Base-by-base conservation (phyloP, 2,113 vertebrate species). In the Vidua macroura region DNA sequence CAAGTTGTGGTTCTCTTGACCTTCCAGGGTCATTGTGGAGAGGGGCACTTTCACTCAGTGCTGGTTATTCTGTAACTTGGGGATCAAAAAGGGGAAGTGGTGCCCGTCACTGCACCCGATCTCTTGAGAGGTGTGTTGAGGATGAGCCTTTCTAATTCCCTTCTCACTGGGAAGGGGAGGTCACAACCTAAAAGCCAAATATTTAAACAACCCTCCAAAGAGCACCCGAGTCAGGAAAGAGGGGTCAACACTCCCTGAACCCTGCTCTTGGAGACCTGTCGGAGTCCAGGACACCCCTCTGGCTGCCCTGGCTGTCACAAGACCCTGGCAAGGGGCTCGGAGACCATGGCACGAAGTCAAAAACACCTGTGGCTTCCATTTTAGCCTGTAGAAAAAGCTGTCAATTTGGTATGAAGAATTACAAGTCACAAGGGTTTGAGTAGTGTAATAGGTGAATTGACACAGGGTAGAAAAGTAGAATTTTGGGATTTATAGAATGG, bases 141-240 rank as follows among this genome's bases (percentile, higher is more conserved):
- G 81, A 55, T 9, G 53, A 86, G 44, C 37, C 23, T 69, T 92
- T 83, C 60, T 41, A 13, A 51, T 86, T 66, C 87, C 48, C 51
- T 72, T 70, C 83, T 66, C 59, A 30, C 70, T 90, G 89, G 79
- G 78, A 95, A 93, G 83, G 62, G 80, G 66, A 95, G 86, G 77
- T 92, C 88, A 90, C 33, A 59, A 41, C 3, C 3, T 27, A 31
- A 58, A 85, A 84, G 33, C 41, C 94, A 92, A 94, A 87, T 83
- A 94, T 92, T 96, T 84, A 90, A 90, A 77, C 84, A 91, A 21
- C 46, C 33, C 49, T 83, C 67, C 75, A 74, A 86, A 64, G 33
- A 64, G 11, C 33, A 80, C 25, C 82, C 1, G 15, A 81, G 44
- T 10, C 52, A 75, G 64, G 37, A 52, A 46, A 49, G 62, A 81